Evolutionary conservation across 1,140 invertebrate species (phyloP).

Genomic region (Atta texana): DNA sequence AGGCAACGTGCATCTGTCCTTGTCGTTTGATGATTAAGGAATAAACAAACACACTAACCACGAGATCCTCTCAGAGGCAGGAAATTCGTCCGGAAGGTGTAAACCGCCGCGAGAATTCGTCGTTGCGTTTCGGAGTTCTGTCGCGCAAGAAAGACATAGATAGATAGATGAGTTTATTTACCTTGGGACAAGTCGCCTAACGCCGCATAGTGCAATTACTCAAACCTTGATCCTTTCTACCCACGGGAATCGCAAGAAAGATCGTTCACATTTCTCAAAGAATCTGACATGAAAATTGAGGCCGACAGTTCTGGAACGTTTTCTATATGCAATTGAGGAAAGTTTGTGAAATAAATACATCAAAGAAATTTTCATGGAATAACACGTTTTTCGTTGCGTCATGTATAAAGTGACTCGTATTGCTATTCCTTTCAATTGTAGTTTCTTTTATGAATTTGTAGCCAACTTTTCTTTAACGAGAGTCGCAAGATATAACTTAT

Average conservation of each 20-base stretch:
- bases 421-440: constrained; percentile 21
- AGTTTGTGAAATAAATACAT: constrained; percentile 36
- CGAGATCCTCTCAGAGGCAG: constrained; percentile 15
- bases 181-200: constrained; percentile 40
- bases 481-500: not conserved
- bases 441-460: not conserved
- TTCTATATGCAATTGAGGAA: constrained; percentile 33
- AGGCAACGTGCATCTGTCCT: constrained; percentile 10
- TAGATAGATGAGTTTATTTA: constrained; percentile 59
- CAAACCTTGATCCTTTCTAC: constrained; percentile 42
- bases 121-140: not conserved
- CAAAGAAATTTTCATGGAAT: constrained; percentile 16
- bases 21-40: constrained; percentile 43
- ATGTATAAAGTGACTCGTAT: not conserved
- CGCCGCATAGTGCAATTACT: constrained; percentile 48
- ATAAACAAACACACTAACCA: constrained; percentile 33
- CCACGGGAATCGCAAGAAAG: constrained; percentile 39
- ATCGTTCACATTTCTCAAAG: constrained; percentile 54
- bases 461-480: not conserved
- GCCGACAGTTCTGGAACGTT: constrained; percentile 6
- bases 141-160: constrained; percentile 47
- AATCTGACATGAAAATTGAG: constrained; percentile 40
- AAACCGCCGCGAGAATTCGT: constrained; percentile 34
- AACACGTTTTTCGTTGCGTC: not conserved
- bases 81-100: constrained; percentile 31